These are phyloP conservation scores for Megalops atlanticus DNA, from an alignment of 2,113 vertebrate genomes.

Conservation along the genomic window DNA sequence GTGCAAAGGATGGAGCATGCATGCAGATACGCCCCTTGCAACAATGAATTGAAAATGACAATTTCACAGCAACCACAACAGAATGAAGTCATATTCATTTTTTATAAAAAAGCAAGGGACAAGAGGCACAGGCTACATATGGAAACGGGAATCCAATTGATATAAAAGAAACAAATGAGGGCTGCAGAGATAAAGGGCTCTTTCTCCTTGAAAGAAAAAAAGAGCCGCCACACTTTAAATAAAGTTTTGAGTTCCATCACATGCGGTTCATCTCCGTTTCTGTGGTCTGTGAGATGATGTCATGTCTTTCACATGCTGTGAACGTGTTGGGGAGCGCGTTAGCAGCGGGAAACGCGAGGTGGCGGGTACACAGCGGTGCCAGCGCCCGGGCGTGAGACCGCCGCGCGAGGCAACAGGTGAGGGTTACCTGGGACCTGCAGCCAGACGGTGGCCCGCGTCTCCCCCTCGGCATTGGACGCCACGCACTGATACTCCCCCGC, in stretches of 20 bases:
- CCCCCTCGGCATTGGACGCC: constrained; percentile 70
- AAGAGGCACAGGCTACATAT: too few species aligned
- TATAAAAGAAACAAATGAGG: not conserved
- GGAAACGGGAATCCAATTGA: not conserved
- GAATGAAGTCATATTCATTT: too few species aligned
- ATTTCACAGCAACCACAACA: too few species aligned
- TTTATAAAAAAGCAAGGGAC: too few species aligned
- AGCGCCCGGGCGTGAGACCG: constrained; percentile 35
- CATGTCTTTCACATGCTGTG: too few species aligned
- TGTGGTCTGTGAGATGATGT: not conserved
- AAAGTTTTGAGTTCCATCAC: not conserved
- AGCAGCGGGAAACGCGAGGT: not conserved
- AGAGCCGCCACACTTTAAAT: not conserved
- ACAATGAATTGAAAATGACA: too few species aligned
- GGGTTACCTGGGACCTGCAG: constrained; percentile 80
- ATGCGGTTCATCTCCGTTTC: not conserved
- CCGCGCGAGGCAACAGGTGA: constrained; percentile 55
- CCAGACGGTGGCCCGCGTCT: constrained; percentile 71
- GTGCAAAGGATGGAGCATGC: not conserved
- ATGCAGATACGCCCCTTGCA: not conserved
- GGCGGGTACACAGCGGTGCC: not conserved
- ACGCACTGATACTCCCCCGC: constrained; percentile 77
- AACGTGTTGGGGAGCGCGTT: too few species aligned
- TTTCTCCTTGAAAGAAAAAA: not conserved
- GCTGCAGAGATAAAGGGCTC: too few species aligned